A percentile compares a stretch with the other conserved stretches of the same genome.
Evolutionary conservation across 2,797 vertebrate species (phyloP).

Genomic region (Lemur catta): DNA sequence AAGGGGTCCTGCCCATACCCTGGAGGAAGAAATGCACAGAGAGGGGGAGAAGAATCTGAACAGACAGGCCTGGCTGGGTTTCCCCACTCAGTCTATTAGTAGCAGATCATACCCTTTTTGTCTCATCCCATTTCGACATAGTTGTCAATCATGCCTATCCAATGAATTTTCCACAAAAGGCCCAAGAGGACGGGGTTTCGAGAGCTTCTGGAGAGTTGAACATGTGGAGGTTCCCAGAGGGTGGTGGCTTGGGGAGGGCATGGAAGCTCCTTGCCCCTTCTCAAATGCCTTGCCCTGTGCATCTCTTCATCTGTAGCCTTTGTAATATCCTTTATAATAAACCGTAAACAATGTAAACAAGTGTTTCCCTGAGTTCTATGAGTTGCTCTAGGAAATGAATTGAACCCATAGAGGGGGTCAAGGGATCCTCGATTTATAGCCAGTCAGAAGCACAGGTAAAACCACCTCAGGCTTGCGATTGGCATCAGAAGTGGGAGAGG

Average conservation of each 20-base stretch:
- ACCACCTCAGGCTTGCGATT: background rate
- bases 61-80: background rate
- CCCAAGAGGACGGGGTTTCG: background rate
- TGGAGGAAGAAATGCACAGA: background rate
- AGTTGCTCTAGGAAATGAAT: background rate
- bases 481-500: background rate
- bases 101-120: background rate
- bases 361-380: background rate
- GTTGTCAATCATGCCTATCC: background rate
- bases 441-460: background rate
- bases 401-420: background rate
- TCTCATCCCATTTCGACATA: background rate
- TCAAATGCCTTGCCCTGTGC: background rate
- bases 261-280: background rate
- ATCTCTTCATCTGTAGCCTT: background rate
- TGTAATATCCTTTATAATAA: background rate
- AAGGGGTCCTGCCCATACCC: background rate
- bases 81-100: background rate
- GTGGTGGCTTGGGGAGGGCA: background rate
- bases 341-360: background rate
- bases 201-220: background rate
- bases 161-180: background rate
- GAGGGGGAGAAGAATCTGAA: background rate
- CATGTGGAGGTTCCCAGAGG: background rate
- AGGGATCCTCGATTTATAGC: background rate